Conservation (phyloP, 2,113 vertebrate genomes). For the cattle (Bos taurus) region DNA sequence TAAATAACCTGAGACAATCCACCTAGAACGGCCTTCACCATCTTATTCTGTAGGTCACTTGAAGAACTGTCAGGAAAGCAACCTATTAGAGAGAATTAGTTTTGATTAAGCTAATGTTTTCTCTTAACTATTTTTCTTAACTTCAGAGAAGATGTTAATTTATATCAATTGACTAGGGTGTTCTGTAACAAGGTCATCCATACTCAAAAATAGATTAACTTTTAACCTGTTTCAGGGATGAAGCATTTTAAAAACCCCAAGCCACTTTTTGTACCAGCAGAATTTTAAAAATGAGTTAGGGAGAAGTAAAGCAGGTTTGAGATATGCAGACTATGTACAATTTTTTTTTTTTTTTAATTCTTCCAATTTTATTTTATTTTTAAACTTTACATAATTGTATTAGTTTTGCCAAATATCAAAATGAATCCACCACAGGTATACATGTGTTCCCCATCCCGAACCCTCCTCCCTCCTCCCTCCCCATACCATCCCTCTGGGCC, state of each 20-base stretch:
- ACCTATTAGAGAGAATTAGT: not conserved
- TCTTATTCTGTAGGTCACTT: not conserved
- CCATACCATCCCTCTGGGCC: no score
- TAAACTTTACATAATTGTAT: no score
- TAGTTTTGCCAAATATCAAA: no score
- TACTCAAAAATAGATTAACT: conserved; percentile 7
- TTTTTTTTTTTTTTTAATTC: no score
- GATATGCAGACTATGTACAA: not conserved
- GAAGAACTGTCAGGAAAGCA: not conserved
- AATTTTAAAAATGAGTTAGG: not conserved
- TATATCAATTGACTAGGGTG: not conserved
- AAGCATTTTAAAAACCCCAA: not conserved
- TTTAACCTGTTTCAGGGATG: not conserved
- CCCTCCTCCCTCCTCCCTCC: no score
- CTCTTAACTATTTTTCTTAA: conserved; percentile 18
- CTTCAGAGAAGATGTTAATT: not conserved
- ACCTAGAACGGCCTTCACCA: not conserved
- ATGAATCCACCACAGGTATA: no score
- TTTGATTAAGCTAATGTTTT: conserved; percentile 21
- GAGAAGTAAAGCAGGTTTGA: not conserved
- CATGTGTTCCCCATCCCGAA: no score
- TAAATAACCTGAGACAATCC: not conserved
- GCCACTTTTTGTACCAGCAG: not conserved
- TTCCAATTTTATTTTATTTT: no score
- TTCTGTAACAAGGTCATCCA: not conserved